phyloP scores from a whole-genome alignment of 2,797 vertebrate species.

The Lateolabrax maculatus region DNA sequence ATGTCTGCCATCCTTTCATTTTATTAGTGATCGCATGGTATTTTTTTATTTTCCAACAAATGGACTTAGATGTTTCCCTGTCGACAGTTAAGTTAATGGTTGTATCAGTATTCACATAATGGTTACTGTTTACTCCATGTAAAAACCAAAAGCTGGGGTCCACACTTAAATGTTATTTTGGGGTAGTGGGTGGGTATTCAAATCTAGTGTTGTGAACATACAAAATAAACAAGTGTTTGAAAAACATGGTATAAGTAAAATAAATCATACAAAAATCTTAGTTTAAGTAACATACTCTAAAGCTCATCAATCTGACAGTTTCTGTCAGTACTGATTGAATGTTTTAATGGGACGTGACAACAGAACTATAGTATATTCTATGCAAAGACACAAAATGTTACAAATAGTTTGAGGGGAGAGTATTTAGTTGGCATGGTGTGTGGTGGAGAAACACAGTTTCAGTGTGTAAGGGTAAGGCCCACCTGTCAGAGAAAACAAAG shows the following conservation, averaged over 20 bases:
- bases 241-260: conserved; percentile 50
- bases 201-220: conserved; percentile 60
- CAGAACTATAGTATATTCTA: conserved; percentile 53
- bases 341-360: conserved; percentile 50
- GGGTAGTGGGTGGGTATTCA: conserved; percentile 21
- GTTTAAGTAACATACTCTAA: conserved; percentile 61
- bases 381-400: conserved; percentile 64
- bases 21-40: not conserved
- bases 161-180: conserved; percentile 34
- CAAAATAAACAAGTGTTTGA: conserved; percentile 48
- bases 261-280: conserved; percentile 62
- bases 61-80: not conserved
- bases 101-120: conserved; percentile 20
- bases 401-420: conserved; percentile 36
- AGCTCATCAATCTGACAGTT: conserved; percentile 57
- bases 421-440: conserved; percentile 92
- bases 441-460: conserved; percentile 95
- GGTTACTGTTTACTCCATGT: conserved; percentile 61
- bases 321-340: conserved; percentile 51
- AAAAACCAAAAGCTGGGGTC: conserved; percentile 48
- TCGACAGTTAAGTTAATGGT: conserved; percentile 14
- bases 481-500: conserved; percentile 74
- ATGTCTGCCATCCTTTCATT: not conserved
- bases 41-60: conserved; percentile 1
- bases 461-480: conserved; percentile 95